Base-by-base conservation (phyloP, 2,797 vertebrate genomes). In the Chaetophractus vellerosus region DNA sequence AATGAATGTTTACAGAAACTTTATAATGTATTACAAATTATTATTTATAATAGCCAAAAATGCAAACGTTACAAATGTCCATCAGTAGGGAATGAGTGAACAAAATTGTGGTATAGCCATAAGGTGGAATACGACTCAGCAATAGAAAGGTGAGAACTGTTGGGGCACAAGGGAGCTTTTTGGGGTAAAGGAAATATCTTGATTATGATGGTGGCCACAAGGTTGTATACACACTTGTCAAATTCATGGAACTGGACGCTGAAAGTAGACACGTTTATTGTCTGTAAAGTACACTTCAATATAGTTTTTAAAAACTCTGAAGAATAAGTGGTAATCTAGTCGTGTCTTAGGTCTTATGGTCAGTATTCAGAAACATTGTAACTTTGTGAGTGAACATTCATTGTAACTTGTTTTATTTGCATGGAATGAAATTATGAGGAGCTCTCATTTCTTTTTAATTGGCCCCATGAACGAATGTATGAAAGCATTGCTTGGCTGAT, bases 371-470 rank as follows among this genome's bases (percentile, higher is more conserved):
- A 88, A 45, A 68, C 88, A 83, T 76, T 74, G 68, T 64, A 88
- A 92, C 68, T 45, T 45, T 64, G 31, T 87, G 41, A 21, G 31
- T 28, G n/a, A 89, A 10, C 28, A n/a, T 4, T 59, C 75, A 33
- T 84, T 12, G 3, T 59, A 79, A 24, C 66, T 87, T 64, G 59
- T 93, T 95, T 68, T 82, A 7, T 80, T 81, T 92, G 64, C 79
- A 50, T 26, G 36, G 57, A 76, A 75, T 48, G 31, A 90, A 68
- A n/a, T n/a, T 3, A 74, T 61, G 64, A 93, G n/a, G 33, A 33
- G 7, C 31, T 83, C n/a, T 71, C 36, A 38, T 23, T 68, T 68
- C 31, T 36, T 36, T 3, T 45, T 69, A 45, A 24, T 90, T 33
- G 71, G 9, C 38, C 80, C 31, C 31, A 14, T 66, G 45, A 80